Percentiles rank a stretch among this genome's conserved stretches.
Conservation (phyloP, 2,888 invertebrate species). For the Brachyopa scutellaris region DNA sequence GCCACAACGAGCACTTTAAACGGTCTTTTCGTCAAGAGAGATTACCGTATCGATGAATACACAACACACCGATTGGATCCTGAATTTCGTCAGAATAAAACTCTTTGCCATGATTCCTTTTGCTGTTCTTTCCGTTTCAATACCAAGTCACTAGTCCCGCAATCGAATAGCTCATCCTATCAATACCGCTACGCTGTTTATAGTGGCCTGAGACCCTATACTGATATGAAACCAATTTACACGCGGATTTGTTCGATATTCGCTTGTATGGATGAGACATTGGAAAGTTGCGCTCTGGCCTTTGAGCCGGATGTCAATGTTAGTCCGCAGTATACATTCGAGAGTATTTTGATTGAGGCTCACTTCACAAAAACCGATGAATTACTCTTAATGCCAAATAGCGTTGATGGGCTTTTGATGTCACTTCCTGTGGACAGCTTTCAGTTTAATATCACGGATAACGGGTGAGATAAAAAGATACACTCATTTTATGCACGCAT, state of each 20-base stretch:
- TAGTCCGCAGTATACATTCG: constrained; percentile 72
- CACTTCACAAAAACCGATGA: constrained; percentile 74
- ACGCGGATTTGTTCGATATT: constrained; percentile 82
- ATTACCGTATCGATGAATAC: constrained; percentile 65
- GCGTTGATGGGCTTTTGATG: constrained; percentile 74
- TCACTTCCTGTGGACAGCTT: constrained; percentile 76
- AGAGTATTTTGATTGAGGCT: constrained; percentile 74
- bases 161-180: constrained; percentile 74
- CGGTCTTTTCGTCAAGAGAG: constrained; percentile 75
- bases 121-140: constrained; percentile 77
- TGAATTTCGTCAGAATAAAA: too few relatives aligned
- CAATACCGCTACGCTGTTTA: constrained; percentile 81
- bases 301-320: constrained; percentile 37
- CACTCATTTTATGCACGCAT: too few relatives aligned
- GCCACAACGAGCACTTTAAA: constrained; percentile 14
- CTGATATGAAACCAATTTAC: constrained; percentile 79
- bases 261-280: constrained; percentile 78
- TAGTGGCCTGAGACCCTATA: constrained; percentile 81
- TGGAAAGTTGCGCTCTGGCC: constrained; percentile 76
- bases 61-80: too few relatives aligned
- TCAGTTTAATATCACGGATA: constrained; percentile 70
- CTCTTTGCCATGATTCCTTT: constrained; percentile 64
- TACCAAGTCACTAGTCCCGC: constrained; percentile 56
- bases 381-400: constrained; percentile 77
- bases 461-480: constrained; percentile 27